Conservation (phyloP, 2,888 invertebrate species). For the Corbicula japonica region DNA sequence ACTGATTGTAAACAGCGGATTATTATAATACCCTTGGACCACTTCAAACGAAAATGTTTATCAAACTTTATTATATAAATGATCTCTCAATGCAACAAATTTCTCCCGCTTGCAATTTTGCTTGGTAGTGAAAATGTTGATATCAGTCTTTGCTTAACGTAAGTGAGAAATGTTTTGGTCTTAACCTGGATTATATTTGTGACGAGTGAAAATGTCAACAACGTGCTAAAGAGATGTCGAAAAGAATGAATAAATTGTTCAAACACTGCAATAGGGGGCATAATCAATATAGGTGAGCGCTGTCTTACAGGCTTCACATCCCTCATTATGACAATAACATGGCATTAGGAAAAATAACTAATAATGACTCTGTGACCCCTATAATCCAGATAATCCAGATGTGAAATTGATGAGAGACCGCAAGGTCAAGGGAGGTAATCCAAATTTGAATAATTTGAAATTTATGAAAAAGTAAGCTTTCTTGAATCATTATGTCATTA, state of each 20-base stretch:
- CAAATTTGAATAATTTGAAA: too few species aligned
- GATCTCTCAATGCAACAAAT: conserved; percentile 36
- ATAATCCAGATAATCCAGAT: too few species aligned
- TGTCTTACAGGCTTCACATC: too few species aligned
- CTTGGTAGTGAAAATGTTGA: conserved; percentile 44
- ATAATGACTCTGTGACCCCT: conserved; percentile 18
- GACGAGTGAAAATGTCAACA: conserved; percentile 43
- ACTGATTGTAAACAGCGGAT: conserved; percentile 55
- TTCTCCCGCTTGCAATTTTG: conserved; percentile 54
- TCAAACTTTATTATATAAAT: conserved; percentile 52
- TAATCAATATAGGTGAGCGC: conserved; percentile 14
- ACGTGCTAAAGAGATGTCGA: conserved; percentile 35
- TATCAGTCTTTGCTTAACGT: conserved; percentile 6
- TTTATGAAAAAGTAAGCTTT: too few species aligned
- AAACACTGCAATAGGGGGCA: conserved; percentile 31
- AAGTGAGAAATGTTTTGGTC: conserved; percentile 43
- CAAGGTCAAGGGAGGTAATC: too few species aligned
- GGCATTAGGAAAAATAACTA: conserved; percentile 3
- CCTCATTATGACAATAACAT: not conserved
- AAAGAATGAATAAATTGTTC: conserved; percentile 28
- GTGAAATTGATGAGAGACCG: too few species aligned
- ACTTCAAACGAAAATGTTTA: conserved; percentile 60
- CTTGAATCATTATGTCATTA: too few species aligned
- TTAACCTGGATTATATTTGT: conserved; percentile 42
- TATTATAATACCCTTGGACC: conserved; percentile 44